A percentile compares a stretch with the other conserved stretches of the same genome.
Evolutionary conservation across 2,797 vertebrate genomes (phyloP).

Genomic region (Megaceryle alcyon): DNA sequence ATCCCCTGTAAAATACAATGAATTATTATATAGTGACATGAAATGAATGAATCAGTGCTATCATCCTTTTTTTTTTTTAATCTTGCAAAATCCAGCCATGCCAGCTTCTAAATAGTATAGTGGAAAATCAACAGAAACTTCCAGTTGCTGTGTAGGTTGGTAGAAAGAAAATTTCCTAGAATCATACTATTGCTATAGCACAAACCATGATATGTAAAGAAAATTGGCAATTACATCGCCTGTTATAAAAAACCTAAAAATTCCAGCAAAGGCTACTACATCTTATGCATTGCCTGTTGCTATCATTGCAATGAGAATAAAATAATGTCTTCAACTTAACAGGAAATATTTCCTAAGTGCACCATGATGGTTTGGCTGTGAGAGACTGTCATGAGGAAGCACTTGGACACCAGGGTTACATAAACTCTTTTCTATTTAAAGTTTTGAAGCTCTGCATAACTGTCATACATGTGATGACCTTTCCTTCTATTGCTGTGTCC

Average conservation of each 20-base stretch:
- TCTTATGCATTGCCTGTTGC: background rate
- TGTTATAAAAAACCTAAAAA: background rate
- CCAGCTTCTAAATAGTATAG: background rate
- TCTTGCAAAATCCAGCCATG: background rate
- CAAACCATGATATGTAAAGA: background rate
- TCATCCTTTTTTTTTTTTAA: background rate
- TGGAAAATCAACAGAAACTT: background rate
- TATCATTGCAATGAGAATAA: background rate
- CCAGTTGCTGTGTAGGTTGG: background rate
- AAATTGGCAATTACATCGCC: background rate
- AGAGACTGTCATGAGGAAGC: background rate
- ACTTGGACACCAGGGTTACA: background rate
- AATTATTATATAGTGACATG: background rate
- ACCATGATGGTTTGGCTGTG: background rate
- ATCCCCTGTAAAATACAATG: background rate
- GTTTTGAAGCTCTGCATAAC: background rate
- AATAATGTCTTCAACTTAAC: background rate
- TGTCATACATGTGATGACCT: conserved; percentile 1
- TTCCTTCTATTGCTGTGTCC: background rate
- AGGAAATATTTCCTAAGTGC: background rate
- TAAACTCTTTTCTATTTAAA: conserved; percentile 37
- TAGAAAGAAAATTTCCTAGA: background rate
- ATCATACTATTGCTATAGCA: background rate
- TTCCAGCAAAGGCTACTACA: background rate
- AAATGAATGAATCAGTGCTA: background rate